Conservation (phyloP, 2,888 invertebrate genomes). For the Lasioglossum pauxillum region DNA sequence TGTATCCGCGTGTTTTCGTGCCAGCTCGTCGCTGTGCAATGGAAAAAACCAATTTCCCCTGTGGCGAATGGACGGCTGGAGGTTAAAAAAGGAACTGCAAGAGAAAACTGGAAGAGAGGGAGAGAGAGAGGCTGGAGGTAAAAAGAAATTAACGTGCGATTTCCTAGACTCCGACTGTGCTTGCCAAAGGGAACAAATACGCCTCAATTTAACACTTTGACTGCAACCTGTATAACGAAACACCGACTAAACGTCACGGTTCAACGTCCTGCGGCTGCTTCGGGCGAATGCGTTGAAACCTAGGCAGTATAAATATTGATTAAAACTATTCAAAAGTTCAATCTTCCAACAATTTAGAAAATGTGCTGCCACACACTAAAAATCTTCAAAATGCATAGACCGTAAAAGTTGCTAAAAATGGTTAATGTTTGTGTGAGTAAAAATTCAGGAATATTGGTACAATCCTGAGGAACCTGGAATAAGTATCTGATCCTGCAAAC, state of each 20-base stretch:
- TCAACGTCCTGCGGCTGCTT: neutral
- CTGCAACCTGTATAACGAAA: slow-evolving; percentile 40
- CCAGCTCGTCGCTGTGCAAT: slow-evolving; percentile 68
- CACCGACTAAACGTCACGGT: slow-evolving; percentile 20
- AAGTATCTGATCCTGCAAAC: neutral
- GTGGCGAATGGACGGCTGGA: slow-evolving; percentile 64
- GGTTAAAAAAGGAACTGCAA: slow-evolving; percentile 22
- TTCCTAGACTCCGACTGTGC: slow-evolving; percentile 61
- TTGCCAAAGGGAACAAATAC: slow-evolving; percentile 63
- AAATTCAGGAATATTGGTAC: neutral
- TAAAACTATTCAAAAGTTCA: neutral
- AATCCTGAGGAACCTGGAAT: neutral
- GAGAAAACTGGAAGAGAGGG: neutral
- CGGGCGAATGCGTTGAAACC: neutral
- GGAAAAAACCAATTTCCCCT: slow-evolving; percentile 73
- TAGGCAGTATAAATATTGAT: neutral
- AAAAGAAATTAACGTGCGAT: slow-evolving; percentile 66
- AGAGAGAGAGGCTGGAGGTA: slow-evolving; percentile 13
- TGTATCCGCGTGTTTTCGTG: slow-evolving; percentile 66
- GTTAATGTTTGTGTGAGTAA: neutral
- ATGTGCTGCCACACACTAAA: neutral
- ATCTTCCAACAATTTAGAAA: neutral
- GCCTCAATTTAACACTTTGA: slow-evolving; percentile 70
- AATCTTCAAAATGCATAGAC: neutral
- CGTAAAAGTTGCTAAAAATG: neutral